Percentiles rank a stretch among this genome's conserved stretches.
These are phyloP conservation scores for Trachelus iudaicus DNA, from an alignment of 2,888 invertebrate genomes.

Conservation along the genomic window DNA sequence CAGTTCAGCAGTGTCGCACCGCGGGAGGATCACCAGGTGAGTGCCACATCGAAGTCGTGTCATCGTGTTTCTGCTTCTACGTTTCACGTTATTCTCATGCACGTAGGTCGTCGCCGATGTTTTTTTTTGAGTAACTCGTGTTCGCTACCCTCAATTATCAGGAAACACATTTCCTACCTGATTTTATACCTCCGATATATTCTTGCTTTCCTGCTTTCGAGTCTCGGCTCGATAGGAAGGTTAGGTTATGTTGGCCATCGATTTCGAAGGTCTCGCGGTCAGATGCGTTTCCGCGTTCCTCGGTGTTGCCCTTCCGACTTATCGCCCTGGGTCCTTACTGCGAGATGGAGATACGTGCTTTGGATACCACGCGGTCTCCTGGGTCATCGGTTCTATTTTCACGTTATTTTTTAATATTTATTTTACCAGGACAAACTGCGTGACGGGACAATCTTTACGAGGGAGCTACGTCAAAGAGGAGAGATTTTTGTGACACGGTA, in stretches of 20 bases:
- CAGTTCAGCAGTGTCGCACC: slow-evolving; percentile 1
- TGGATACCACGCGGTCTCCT: neutral
- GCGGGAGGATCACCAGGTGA: slow-evolving; percentile 4
- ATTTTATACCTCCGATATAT: neutral
- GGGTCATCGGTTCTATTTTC: neutral
- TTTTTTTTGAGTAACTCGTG: neutral
- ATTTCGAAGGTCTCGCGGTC: slow-evolving; percentile 45
- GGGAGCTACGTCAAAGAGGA: neutral
- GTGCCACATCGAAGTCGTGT: neutral
- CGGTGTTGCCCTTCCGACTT: slow-evolving; percentile 20
- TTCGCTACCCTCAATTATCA: neutral
- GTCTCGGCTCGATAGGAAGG: slow-evolving; percentile 27
- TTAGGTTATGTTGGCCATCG: slow-evolving; percentile 48
- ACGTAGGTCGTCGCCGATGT: neutral
- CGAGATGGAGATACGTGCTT: neutral
- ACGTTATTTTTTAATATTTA: neutral
- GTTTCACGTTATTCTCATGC: neutral
- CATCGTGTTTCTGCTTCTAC: neutral
- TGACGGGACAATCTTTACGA: neutral
- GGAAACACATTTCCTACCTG: neutral
- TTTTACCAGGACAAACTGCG: neutral
- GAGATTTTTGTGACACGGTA: neutral
- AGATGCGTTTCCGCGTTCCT: slow-evolving; percentile 29
- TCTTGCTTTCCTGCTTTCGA: neutral
- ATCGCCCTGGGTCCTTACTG: neutral